Conservation (phyloP, 2,888 invertebrate species). For the Dioctria rufipes region DNA sequence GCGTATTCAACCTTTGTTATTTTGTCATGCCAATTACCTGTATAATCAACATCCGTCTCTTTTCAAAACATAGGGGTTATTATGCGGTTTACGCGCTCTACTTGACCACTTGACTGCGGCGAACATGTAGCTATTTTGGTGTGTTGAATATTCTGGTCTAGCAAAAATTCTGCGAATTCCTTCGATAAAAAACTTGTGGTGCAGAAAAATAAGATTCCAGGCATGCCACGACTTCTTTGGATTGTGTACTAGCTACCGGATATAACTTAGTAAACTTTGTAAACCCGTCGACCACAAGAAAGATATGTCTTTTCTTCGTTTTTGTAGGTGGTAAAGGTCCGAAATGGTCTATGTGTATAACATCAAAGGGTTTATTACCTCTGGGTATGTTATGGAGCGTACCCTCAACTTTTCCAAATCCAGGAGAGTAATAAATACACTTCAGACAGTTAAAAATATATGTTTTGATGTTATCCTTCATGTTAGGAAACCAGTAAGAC, state of each 20-base stretch:
- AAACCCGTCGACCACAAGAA: slow-evolving; percentile 16
- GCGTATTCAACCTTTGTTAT: slow-evolving; percentile 61
- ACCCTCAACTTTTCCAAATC: slow-evolving; percentile 2
- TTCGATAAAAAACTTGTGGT: no score
- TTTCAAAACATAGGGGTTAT: no score
- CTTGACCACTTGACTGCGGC: no score
- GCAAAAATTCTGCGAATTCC: no score
- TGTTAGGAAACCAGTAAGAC: slow-evolving; percentile 63
- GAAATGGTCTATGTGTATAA: no score
- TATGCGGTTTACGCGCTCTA: no score
- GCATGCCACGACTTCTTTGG: background rate
- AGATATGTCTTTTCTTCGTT: slow-evolving; percentile 19
- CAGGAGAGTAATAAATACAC: slow-evolving; percentile 5
- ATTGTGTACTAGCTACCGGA: background rate
- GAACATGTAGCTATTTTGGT: no score
- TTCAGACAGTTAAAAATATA: slow-evolving; percentile 39
- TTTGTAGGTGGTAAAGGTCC: background rate
- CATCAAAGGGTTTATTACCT: no score
- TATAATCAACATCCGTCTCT: background rate
- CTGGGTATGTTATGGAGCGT: background rate
- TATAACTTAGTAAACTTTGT: slow-evolving; percentile 16
- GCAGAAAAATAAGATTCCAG: background rate
- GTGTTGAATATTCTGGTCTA: no score
- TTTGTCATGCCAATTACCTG: slow-evolving; percentile 53
- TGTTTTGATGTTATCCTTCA: slow-evolving; percentile 53